Percentiles rank a stretch among this genome's conserved stretches.
phyloP scores from a whole-genome alignment of 2,113 vertebrate genomes.

The Nothoprocta perdicaria region DNA sequence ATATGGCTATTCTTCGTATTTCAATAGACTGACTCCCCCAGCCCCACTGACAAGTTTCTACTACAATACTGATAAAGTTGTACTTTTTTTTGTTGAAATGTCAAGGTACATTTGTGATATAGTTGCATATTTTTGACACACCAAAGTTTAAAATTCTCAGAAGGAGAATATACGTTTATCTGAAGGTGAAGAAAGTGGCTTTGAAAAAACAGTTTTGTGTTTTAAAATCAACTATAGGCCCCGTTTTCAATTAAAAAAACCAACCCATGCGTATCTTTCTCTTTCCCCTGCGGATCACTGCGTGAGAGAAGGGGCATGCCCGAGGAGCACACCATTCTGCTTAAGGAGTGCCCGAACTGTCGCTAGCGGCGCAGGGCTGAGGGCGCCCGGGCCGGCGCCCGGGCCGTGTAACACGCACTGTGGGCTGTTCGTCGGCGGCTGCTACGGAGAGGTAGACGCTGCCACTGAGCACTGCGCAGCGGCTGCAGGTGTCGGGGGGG shows the following conservation, averaged over 20 bases:
- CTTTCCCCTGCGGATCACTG: constrained; percentile 70
- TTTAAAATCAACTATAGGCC: constrained; percentile 64
- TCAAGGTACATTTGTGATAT: constrained; percentile 75
- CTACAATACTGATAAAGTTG: constrained; percentile 70
- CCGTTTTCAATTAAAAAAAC: constrained; percentile 5
- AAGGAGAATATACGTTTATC: constrained; percentile 63
- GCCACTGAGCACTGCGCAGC: constrained; percentile 63
- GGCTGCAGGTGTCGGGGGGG: constrained; percentile 38
- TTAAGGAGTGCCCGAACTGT: constrained; percentile 65
- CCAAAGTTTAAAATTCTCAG: constrained; percentile 69
- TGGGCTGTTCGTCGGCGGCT: constrained; percentile 65
- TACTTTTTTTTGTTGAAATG: constrained; percentile 65
- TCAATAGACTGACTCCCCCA: constrained; percentile 78
- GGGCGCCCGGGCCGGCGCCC: background rate
- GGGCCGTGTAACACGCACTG: constrained; percentile 47
- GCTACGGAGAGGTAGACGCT: constrained; percentile 68
- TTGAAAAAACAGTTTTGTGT: constrained; percentile 49
- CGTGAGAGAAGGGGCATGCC: constrained; percentile 60
- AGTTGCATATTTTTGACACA: constrained; percentile 84
- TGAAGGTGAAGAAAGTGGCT: constrained; percentile 66
- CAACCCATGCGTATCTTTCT: constrained; percentile 63
- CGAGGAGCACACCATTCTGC: constrained; percentile 66
- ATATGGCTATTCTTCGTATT: constrained; percentile 84
- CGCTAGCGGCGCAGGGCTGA: constrained; percentile 58
- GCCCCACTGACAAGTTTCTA: constrained; percentile 76